Conservation (phyloP, 2,888 invertebrate species). For the Hypolimnas misippus region DNA sequence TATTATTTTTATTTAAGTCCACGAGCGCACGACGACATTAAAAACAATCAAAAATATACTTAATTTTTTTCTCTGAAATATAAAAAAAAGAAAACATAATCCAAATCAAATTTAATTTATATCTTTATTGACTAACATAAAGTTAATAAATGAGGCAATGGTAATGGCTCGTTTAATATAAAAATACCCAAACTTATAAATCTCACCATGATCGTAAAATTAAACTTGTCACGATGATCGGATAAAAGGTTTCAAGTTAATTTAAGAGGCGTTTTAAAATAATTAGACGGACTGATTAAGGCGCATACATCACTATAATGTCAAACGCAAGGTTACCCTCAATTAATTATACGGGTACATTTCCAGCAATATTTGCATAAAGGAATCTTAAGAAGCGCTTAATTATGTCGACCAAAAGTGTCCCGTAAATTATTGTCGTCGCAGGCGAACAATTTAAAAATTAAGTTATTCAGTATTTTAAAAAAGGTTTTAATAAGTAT, state of each 20-base stretch:
- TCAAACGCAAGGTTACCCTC: constrained; percentile 65
- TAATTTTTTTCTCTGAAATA: not conserved
- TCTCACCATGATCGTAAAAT: constrained; percentile 24
- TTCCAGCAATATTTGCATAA: constrained; percentile 75
- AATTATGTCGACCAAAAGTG: constrained; percentile 61
- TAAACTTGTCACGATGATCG: constrained; percentile 45
- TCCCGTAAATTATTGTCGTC: constrained; percentile 61
- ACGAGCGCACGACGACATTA: too few relatives aligned
- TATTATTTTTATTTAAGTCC: constrained; percentile 62
- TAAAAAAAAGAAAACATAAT: not conserved
- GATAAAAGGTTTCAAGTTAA: constrained; percentile 49
- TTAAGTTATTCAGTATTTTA: constrained; percentile 60
- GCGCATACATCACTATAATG: constrained; percentile 73
- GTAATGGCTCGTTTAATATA: constrained; percentile 14
- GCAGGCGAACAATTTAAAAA: constrained; percentile 58
- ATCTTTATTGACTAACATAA: constrained; percentile 5
- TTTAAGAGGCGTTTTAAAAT: constrained; percentile 69
- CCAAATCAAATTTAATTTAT: not conserved
- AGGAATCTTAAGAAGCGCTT: constrained; percentile 76
- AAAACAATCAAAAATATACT: too few relatives aligned
- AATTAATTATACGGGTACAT: constrained; percentile 71
- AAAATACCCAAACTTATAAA: constrained; percentile 15
- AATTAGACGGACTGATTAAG: constrained; percentile 71
- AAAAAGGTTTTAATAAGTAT: constrained; percentile 29
- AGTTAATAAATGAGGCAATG: constrained; percentile 16